phyloP scores from a whole-genome alignment of 1,140 invertebrate genomes.

The Lepidostoma basale region DNA sequence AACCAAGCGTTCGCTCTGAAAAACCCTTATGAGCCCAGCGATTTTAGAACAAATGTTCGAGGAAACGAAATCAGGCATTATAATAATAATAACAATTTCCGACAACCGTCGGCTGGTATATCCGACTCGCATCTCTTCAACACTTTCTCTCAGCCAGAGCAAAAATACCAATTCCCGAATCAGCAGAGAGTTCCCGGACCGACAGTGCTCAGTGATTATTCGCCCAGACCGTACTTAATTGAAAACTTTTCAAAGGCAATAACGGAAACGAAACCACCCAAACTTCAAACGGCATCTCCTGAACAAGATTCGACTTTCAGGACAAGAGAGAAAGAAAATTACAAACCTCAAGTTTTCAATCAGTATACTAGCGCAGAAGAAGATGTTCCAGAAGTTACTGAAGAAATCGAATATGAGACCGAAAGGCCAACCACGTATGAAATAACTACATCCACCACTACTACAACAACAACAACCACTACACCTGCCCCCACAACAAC shows the following conservation, averaged over 20 bases:
- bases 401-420: slow-evolving; percentile 35
- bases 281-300: background rate
- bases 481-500: slow-evolving; percentile 54
- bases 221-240: slow-evolving; percentile 31
- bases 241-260: slow-evolving; percentile 16
- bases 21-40: slow-evolving; percentile 52
- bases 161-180: slow-evolving; percentile 32
- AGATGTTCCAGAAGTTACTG: slow-evolving; percentile 47
- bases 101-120: slow-evolving; percentile 39
- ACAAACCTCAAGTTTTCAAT: slow-evolving; percentile 46
- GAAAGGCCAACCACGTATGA: slow-evolving; percentile 47
- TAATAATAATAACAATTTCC: slow-evolving; percentile 14
- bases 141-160: slow-evolving; percentile 24
- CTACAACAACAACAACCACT: slow-evolving; percentile 52
- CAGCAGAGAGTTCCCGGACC: background rate
- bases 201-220: slow-evolving; percentile 28
- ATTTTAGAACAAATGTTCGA: slow-evolving; percentile 26
- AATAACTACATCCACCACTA: slow-evolving; percentile 41
- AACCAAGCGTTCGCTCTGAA: slow-evolving; percentile 59
- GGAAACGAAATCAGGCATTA: slow-evolving; percentile 40
- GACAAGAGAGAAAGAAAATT: slow-evolving; percentile 20
- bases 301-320: background rate
- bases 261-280: slow-evolving; percentile 20
- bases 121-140: slow-evolving; percentile 36
- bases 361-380: slow-evolving; percentile 46